Evolutionary conservation across 2,113 vertebrate species (phyloP).

Genomic region (Hypanus sabinus): DNA sequence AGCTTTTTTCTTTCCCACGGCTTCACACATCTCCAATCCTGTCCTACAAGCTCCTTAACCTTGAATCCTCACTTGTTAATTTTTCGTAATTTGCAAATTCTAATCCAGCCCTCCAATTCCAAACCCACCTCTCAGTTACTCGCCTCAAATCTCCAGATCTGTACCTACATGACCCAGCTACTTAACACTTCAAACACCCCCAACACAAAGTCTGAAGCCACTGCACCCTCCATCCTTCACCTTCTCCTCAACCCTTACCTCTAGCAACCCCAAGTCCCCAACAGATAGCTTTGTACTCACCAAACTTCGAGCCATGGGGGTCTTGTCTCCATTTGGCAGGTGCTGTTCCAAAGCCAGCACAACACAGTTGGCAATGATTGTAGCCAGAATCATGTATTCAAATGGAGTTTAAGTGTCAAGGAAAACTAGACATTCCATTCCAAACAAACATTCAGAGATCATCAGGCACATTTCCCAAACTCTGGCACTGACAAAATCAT

Average conservation of each 20-base stretch:
- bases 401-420: conserved; percentile 65
- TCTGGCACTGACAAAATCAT: background rate
- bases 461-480: background rate
- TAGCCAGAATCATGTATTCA: conserved; percentile 72
- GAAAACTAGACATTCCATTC: conserved; percentile 41
- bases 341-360: conserved; percentile 68
- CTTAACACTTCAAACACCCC: background rate
- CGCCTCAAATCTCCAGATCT: background rate
- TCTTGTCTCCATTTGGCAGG: conserved; percentile 66
- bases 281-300: conserved; percentile 46
- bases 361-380: conserved; percentile 70
- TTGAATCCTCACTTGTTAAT: too few relatives aligned
- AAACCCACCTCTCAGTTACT: too few relatives aligned
- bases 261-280: too few relatives aligned
- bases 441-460: background rate
- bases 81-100: too few relatives aligned
- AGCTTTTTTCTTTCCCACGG: background rate
- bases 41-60: background rate
- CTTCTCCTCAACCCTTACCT: too few relatives aligned
- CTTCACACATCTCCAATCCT: background rate
- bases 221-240: too few relatives aligned
- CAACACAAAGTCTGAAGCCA: too few relatives aligned
- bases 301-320: conserved; percentile 65
- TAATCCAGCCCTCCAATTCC: too few relatives aligned
- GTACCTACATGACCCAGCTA: background rate